Conservation (phyloP, 1,140 invertebrate species). For the Diorhabda elongata region DNA sequence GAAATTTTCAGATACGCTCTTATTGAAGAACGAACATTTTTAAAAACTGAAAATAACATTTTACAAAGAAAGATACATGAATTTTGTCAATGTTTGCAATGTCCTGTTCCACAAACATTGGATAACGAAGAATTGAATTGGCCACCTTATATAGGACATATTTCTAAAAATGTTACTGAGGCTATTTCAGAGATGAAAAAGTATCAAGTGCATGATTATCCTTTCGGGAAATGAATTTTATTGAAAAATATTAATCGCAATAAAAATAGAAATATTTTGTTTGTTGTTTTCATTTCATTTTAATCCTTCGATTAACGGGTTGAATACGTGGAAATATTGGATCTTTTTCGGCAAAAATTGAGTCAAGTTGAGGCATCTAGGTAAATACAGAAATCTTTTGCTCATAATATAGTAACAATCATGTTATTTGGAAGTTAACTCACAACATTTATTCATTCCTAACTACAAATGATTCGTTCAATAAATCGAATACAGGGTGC, state of each 20-base stretch:
- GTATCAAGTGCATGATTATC: conserved; percentile 19
- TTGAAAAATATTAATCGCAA: not conserved
- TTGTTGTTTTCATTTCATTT: too few species aligned
- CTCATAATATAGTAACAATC: too few species aligned
- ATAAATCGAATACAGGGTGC: too few species aligned
- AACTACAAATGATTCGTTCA: too few species aligned
- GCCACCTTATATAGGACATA: not conserved
- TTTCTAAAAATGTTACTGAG: conserved; percentile 21
- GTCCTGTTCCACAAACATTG: conserved; percentile 7
- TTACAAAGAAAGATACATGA: conserved; percentile 29
- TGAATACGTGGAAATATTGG: conserved; percentile 19
- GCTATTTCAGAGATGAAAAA: conserved; percentile 24
- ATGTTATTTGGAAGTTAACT: too few species aligned
- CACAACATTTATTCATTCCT: too few species aligned
- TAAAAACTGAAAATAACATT: conserved; percentile 34
- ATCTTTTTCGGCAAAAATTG: conserved; percentile 39
- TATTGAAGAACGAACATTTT: conserved; percentile 36
- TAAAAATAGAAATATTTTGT: too few species aligned
- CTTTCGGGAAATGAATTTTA: not conserved
- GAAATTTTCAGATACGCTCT: conserved; percentile 26
- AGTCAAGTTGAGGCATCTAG: conserved; percentile 33
- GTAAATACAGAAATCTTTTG: not conserved
- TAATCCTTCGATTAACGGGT: conserved; percentile 5
- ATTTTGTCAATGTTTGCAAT: conserved; percentile 36
- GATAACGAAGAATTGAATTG: conserved; percentile 14